These are phyloP conservation scores for Eptatretus burgeri DNA, from an alignment of 2,113 vertebrate species.

Conservation along the genomic window DNA sequence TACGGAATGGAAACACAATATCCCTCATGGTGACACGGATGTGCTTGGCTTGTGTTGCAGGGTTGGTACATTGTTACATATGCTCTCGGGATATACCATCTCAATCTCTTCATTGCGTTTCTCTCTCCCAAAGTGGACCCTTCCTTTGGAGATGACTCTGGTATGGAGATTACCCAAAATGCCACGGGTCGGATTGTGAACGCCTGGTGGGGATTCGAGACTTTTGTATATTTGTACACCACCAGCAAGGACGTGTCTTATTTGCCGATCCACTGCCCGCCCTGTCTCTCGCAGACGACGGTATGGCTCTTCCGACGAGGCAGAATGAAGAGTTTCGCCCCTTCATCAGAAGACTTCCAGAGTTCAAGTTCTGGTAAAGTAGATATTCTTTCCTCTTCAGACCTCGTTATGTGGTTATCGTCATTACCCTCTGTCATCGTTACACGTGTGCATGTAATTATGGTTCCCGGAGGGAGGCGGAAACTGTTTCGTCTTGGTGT, in stretches of 20 bases:
- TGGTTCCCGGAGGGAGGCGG: too few relatives aligned
- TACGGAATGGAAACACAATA: too few relatives aligned
- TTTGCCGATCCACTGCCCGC: too few relatives aligned
- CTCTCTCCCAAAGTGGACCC: constrained; percentile 42
- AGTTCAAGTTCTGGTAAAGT: constrained; percentile 95
- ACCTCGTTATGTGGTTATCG: too few relatives aligned
- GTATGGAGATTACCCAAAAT: constrained; percentile 13
- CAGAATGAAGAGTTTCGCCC: constrained; percentile 97
- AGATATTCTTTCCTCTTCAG: background rate
- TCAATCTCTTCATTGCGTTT: constrained; percentile 46
- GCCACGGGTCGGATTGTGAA: too few relatives aligned
- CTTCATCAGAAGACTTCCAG: constrained; percentile 85
- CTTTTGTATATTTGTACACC: too few relatives aligned
- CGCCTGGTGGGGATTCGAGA: too few relatives aligned
- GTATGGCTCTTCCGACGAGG: constrained; percentile 70
- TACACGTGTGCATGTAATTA: too few relatives aligned
- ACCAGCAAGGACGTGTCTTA: too few relatives aligned
- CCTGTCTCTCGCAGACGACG: constrained; percentile 31
- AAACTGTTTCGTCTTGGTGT: too few relatives aligned
- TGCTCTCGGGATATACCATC: constrained; percentile 40
- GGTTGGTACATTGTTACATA: constrained; percentile 50
- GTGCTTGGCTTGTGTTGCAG: constrained; percentile 13
- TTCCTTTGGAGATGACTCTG: constrained; percentile 39
- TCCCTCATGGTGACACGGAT: too few relatives aligned
- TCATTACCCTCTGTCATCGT: too few relatives aligned